Base-by-base conservation (phyloP, 1,140 invertebrate species). In the Rhagoletis zephyria region DNA sequence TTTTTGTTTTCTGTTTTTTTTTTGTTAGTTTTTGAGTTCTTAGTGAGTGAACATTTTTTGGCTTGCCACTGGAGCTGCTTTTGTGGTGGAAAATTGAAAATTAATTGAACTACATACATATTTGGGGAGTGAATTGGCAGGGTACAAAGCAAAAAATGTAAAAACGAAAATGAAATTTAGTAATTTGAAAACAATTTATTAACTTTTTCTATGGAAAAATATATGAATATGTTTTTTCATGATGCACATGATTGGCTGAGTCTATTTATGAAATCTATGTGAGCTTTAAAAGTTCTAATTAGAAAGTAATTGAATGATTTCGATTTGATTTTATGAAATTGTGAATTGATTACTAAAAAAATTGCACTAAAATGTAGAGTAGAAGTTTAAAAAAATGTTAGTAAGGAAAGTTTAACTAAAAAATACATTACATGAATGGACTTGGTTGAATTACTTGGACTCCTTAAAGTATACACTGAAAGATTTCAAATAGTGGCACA, bases 61-160 rank as follows among this genome's bases (percentile, higher is more conserved):
- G 4, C 16, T 14, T 63, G 4, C 61, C 61, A 63, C 16, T 63
- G 16, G 61, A 63, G 12, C 61, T 4, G 61, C 16, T 63, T 7
- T 63, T 63, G 61, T 63, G 61, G 4, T 63, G n/a, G 16, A 59
- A 56, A 81, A 81, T 81, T 59, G 74, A 56, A 81, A 81, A 56
- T 81, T 81, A 81, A 81, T 81, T 81, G 74, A 48, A n/a, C 7
- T 81, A 3, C 30, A 1, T 16, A 14, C 4, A 14, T 63, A 14
- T 63, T 14, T 14, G 12, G 16, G 4, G 61, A 30, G 30, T 30
- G 30, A 30, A 30, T 30, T 30, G 30, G 61, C 4, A 14, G 61
- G 9, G 16, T 12, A n/a, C 4, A 63, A 63, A 56, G 51, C 5
- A 0, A 56, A 56, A 30, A 30, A 56, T 7, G 5, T 7, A 56